Conservation (phyloP, 2,797 vertebrate species). For the Tinamus major region DNA sequence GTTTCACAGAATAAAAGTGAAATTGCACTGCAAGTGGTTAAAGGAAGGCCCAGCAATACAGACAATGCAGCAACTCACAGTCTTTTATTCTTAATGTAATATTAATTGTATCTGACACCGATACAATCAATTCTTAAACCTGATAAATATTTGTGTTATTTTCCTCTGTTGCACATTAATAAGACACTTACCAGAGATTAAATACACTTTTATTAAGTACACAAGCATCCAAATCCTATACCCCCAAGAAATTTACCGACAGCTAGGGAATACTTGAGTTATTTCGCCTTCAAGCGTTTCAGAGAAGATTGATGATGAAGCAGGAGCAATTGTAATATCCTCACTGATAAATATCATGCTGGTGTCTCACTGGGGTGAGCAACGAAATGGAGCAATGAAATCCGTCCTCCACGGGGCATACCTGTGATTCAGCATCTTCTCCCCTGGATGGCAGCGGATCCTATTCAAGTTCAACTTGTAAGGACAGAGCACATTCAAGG, state of each 20-base stretch:
- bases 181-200: not conserved
- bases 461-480: not conserved
- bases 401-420: not conserved
- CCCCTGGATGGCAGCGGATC: not conserved
- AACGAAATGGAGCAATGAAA: not conserved
- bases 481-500: not conserved
- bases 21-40: not conserved
- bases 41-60: not conserved
- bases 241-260: not conserved
- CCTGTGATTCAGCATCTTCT: not conserved
- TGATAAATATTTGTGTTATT: not conserved
- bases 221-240: not conserved
- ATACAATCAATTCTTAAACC: not conserved
- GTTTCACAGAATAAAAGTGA: not conserved
- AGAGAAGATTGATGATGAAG: not conserved
- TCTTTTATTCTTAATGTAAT: not conserved
- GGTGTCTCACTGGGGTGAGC: not conserved
- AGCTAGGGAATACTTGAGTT: not conserved
- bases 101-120: not conserved
- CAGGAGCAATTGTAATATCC: not conserved
- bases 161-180: not conserved
- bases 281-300: not conserved
- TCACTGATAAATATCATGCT: not conserved
- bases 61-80: not conserved
- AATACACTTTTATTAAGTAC: not conserved